These are phyloP conservation scores for Drosophila cardini DNA, from an alignment of 1,140 invertebrate species.

Conservation along the genomic window DNA sequence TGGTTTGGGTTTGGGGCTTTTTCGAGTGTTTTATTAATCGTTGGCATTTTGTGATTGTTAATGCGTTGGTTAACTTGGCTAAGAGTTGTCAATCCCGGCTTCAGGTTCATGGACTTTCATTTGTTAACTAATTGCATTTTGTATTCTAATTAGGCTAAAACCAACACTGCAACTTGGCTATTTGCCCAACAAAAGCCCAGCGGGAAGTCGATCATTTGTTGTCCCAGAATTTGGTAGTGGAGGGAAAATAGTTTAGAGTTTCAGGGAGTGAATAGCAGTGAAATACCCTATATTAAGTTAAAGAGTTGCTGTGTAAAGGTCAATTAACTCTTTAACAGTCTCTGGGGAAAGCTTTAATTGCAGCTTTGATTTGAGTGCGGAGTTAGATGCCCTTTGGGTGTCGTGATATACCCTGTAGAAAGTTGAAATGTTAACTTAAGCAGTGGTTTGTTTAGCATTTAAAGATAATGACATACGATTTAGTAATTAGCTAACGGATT, in stretches of 20 bases:
- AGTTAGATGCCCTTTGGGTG: background rate
- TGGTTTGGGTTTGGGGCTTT: background rate
- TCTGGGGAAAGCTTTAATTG: background rate
- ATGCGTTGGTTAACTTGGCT: conserved; percentile 54
- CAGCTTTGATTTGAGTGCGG: background rate
- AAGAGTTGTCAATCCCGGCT: conserved; percentile 25
- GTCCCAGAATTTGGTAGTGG: background rate
- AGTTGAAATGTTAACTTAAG: too few relatives aligned
- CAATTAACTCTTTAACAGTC: background rate
- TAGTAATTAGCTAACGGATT: too few relatives aligned
- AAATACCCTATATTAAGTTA: background rate
- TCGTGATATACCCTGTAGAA: too few relatives aligned
- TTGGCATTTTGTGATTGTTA: conserved; percentile 62
- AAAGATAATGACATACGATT: too few relatives aligned
- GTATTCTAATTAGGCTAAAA: conserved; percentile 44
- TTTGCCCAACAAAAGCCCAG: conserved; percentile 46
- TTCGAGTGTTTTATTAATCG: conserved; percentile 63
- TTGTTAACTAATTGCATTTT: conserved; percentile 71
- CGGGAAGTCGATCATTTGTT: conserved; percentile 73
- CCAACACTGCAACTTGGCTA: conserved; percentile 1
- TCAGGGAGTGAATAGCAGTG: background rate
- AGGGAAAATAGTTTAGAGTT: conserved; percentile 4
- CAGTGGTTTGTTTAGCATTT: too few relatives aligned
- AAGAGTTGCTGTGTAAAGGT: background rate
- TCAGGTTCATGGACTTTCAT: conserved; percentile 27